Evolutionary conservation across 2,797 vertebrate genomes (phyloP).

Genomic region (Benthosema pterotum): DNA sequence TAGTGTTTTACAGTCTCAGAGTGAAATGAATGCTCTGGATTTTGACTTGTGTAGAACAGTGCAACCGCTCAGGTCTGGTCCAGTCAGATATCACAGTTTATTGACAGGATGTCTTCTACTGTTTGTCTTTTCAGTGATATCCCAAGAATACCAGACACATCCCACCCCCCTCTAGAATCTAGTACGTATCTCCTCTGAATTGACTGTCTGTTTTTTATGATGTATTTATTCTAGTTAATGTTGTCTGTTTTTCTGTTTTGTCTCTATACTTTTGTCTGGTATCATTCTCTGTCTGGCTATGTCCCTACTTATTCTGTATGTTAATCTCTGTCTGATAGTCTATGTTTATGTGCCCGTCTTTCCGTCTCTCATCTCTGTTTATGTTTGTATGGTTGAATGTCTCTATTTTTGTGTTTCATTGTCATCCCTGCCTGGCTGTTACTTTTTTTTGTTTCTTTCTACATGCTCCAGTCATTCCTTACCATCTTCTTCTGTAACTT

Average conservation of each 20-base stretch:
- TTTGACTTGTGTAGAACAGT: too few species aligned
- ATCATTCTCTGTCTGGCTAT: not conserved
- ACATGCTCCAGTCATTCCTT: not conserved
- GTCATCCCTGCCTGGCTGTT: not conserved
- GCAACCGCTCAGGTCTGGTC: too few species aligned
- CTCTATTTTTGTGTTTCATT: not conserved
- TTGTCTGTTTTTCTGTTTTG: not conserved
- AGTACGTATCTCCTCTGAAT: conserved; percentile 83
- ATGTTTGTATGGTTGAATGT: not conserved
- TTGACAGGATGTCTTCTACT: conserved; percentile 29
- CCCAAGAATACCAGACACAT: conserved; percentile 98
- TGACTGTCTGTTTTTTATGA: not conserved
- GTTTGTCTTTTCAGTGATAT: conserved; percentile 89
- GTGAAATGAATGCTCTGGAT: too few species aligned
- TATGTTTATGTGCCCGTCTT: too few species aligned
- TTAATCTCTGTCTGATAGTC: not conserved
- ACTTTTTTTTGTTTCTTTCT: not conserved
- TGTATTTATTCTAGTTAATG: too few species aligned
- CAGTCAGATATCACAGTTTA: not conserved
- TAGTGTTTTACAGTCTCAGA: too few species aligned
- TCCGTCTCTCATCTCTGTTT: too few species aligned
- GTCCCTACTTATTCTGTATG: not conserved
- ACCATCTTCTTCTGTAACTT: not conserved
- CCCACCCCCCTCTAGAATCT: conserved; percentile 97
- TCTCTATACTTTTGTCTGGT: not conserved